These are phyloP conservation scores for Bathynomus jamesi DNA, from an alignment of 1,140 invertebrate species.

Conservation along the genomic window DNA sequence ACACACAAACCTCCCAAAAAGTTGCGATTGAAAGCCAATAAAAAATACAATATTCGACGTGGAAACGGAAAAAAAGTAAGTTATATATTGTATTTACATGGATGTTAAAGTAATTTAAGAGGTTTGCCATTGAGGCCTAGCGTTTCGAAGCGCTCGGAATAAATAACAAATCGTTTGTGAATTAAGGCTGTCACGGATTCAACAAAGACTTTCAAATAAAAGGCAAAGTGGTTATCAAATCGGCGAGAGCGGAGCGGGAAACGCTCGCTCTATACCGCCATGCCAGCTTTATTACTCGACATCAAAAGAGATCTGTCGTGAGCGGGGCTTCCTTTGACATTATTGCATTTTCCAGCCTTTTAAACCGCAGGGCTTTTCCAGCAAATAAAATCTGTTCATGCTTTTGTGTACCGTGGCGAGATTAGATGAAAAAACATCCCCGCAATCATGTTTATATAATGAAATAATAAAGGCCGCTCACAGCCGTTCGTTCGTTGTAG, in stretches of 20 bases:
- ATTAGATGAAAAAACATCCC: neutral
- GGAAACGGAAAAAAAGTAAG: no score
- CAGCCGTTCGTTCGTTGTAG: neutral
- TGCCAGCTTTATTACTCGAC: neutral
- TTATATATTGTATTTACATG: no score
- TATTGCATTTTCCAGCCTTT: conserved; percentile 1
- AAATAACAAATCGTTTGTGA: conserved; percentile 1
- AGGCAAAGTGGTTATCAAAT: neutral
- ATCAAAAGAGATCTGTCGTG: conserved; percentile 1
- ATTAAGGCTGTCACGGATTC: neutral
- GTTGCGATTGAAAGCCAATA: no score
- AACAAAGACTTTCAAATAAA: conserved; percentile 1
- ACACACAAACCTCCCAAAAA: no score
- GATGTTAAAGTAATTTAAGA: no score
- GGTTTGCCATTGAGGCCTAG: no score
- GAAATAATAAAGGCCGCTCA: neutral
- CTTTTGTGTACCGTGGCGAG: neutral
- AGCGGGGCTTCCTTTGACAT: neutral
- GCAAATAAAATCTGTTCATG: neutral
- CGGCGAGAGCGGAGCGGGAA: neutral
- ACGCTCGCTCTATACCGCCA: neutral
- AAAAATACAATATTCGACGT: no score
- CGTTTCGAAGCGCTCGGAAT: neutral
- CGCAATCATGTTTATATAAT: conserved; percentile 1
- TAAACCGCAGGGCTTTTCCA: neutral